Evolutionary conservation across 2,888 invertebrate species (phyloP), one percentile per base, ranked within the genome.

Genomic region (Macaria notata): DNA sequence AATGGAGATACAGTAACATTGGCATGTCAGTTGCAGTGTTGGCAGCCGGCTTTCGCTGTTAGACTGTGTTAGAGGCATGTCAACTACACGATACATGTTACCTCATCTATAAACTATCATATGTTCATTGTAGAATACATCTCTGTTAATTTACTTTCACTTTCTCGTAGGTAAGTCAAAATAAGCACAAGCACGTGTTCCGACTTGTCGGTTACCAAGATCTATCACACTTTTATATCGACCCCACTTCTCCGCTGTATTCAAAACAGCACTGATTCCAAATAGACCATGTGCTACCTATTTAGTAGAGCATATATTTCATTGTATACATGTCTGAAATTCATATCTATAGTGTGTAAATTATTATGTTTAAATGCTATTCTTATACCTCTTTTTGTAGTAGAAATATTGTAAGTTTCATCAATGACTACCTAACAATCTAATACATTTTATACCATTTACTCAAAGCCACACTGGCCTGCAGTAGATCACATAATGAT

Each of bases 1-100:
- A 9, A 43, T 42, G 6, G 33, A 31, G 9, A 19, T 8, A 54
- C 33, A 62, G 31, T 46, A 52, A 59, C 54, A 66, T 56, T 54
- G 62, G 61, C 66, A 70, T 68, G 70, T 55, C 46, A 54, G 57
- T 60, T 62, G 45, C 44, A 58, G 52, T 49, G 49, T 49, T 50
- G 44, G 19, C 48, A 52, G 51, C 61, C 75, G 78, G 84, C 85
- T 86, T 86, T 85, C 65, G 78, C 79, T 84, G 84, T 86, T 87
- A 86, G 86, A 68, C 52, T 71, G 59, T 56, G 33, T 68, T 84
- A 84, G 81, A 81, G 78, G 83, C 81, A 86, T 85, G 85, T 59
- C 62, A 66, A 3, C 77, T 80, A 83, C 66, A 65, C 62, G 61
- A 45, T 68, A 59, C 49, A 68, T 75, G 68, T 73, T 68, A 54